phyloP scores from a whole-genome alignment of 2,797 vertebrate genomes.

The Peromyscus attwateri region DNA sequence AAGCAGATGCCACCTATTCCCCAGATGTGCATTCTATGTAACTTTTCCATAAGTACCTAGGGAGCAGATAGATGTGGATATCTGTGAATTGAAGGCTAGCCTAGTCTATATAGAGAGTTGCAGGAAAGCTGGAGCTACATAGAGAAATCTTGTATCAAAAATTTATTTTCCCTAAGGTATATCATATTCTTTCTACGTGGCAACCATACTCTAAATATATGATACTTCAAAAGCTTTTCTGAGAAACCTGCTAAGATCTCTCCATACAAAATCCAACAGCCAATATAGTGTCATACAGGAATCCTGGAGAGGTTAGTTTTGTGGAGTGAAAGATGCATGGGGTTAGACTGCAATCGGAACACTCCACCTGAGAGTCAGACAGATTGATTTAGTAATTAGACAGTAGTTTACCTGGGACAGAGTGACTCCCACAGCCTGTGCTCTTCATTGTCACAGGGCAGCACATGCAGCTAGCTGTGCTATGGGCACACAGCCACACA shows the following conservation, averaged over 20 bases:
- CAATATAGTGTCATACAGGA: neutral
- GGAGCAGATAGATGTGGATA: neutral
- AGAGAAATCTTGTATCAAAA: neutral
- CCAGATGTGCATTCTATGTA: neutral
- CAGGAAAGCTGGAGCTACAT: too few relatives aligned
- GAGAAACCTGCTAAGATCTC: neutral
- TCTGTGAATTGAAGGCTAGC: neutral
- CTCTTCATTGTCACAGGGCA: neutral
- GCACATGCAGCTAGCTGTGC: neutral
- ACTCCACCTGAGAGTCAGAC: neutral
- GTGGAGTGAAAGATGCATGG: neutral
- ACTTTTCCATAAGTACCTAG: neutral
- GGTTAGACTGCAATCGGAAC: neutral
- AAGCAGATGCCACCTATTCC: neutral
- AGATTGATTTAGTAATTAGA: neutral
- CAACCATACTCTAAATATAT: neutral
- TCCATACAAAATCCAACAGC: neutral
- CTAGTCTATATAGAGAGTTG: neutral
- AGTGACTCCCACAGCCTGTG: neutral
- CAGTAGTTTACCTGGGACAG: neutral
- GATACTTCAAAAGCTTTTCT: neutral
- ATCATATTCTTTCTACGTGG: neutral
- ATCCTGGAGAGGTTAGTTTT: neutral
- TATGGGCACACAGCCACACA: neutral
- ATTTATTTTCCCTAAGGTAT: neutral